These are phyloP conservation scores for Spinus pinus DNA, from an alignment of 2,797 vertebrate genomes.

Conservation along the genomic window DNA sequence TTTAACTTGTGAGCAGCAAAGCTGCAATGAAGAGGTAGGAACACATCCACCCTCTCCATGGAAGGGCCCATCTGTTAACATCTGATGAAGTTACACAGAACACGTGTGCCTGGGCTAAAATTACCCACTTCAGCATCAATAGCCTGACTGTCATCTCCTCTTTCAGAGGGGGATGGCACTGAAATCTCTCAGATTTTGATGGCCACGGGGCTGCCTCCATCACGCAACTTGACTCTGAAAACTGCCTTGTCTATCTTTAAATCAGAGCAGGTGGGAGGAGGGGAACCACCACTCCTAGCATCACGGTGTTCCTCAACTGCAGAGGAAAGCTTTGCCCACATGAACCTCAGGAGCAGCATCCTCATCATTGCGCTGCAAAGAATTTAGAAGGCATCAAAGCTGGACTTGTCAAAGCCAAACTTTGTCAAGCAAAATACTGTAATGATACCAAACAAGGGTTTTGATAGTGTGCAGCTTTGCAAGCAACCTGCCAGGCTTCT, in stretches of 20 bases:
- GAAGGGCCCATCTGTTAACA: conserved; percentile 62
- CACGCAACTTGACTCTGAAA: neutral
- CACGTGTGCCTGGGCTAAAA: conserved; percentile 43
- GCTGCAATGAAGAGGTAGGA: conserved; percentile 37
- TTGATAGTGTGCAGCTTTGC: neutral
- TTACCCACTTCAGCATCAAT: neutral
- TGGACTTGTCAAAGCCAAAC: neutral
- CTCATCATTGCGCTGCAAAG: neutral
- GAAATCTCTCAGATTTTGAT: conserved; percentile 34
- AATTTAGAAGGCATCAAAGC: neutral
- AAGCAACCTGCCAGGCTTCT: neutral
- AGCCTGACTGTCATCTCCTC: conserved; percentile 14
- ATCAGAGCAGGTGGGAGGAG: neutral
- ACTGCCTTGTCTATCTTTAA: neutral
- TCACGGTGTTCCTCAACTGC: accelerated
- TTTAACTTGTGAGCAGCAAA: neutral
- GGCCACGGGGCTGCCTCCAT: neutral
- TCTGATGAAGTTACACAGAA: conserved; percentile 53
- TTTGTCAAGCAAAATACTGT: neutral
- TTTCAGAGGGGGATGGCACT: conserved; percentile 1
- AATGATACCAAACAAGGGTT: neutral
- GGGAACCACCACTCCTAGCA: neutral
- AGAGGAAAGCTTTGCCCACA: neutral
- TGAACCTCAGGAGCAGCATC: neutral
- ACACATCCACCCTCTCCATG: conserved; percentile 30